A percentile compares a stretch with the other conserved stretches of the same genome.
phyloP scores from a whole-genome alignment of 2,888 invertebrate genomes.

The Drosophila gaucha region DNA sequence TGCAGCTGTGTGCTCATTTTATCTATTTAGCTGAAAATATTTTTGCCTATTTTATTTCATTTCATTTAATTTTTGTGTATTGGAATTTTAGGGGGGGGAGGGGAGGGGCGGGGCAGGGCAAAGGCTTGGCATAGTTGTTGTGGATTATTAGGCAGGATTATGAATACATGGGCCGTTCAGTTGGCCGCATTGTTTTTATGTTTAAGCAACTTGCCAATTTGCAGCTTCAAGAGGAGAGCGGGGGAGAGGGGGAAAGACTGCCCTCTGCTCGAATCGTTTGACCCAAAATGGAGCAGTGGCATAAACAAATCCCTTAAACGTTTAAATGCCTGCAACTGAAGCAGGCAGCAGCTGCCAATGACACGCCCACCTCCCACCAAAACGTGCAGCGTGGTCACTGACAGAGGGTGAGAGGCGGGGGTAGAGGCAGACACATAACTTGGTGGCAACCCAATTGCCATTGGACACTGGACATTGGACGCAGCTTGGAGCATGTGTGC shows the following conservation, averaged over 20 bases:
- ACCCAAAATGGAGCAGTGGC: constrained; percentile 59
- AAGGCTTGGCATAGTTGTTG: constrained; percentile 42
- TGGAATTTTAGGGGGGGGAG: neutral
- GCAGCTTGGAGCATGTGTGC: constrained; percentile 77
- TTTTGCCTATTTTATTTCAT: constrained; percentile 59
- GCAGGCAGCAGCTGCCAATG: constrained; percentile 64
- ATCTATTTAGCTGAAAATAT: constrained; percentile 50
- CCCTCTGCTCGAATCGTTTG: constrained; percentile 37
- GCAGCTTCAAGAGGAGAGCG: constrained; percentile 15
- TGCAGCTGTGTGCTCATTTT: constrained; percentile 50
- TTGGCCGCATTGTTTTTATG: constrained; percentile 75
- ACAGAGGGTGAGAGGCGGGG: neutral
- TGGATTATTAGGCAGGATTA: constrained; percentile 76
- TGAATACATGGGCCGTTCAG: constrained; percentile 75
- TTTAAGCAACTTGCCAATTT: constrained; percentile 72
- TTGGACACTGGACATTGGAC: constrained; percentile 60
- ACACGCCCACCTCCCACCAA: constrained; percentile 32
- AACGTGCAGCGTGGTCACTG: constrained; percentile 35
- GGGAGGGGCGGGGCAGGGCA: neutral
- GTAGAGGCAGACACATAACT: constrained; percentile 52
- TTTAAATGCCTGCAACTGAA: constrained; percentile 71
- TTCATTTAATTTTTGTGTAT: constrained; percentile 45
- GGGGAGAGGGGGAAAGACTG: neutral
- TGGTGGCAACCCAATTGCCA: constrained; percentile 67
- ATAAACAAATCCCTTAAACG: constrained; percentile 79